Evolutionary conservation across 2,113 vertebrate species (phyloP).

Genomic region (Lonchura striata): DNA sequence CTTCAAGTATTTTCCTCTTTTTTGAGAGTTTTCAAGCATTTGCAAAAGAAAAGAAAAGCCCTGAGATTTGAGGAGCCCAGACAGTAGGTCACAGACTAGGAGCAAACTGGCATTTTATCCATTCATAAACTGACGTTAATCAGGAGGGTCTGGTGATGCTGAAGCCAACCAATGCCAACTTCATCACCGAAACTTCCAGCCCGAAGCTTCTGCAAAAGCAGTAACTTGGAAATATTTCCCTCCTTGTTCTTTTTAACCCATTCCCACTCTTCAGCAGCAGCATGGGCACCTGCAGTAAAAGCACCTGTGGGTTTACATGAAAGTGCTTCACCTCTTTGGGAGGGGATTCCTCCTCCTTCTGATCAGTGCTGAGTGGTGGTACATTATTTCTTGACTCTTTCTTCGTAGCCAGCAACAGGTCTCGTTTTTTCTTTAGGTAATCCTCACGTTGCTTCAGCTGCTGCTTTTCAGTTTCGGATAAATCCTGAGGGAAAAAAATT

Average conservation of each 20-base stretch:
- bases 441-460: slow-evolving; percentile 88
- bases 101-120: background rate
- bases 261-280: background rate
- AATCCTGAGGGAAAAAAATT: slow-evolving; percentile 63
- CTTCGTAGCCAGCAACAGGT: slow-evolving; percentile 86
- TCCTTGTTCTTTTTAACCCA: background rate
- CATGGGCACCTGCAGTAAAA: background rate
- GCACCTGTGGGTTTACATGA: rapidly evolving
- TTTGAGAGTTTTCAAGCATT: background rate
- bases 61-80: background rate
- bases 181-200: background rate
- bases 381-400: slow-evolving; percentile 78
- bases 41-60: background rate
- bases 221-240: background rate
- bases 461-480: slow-evolving; percentile 82
- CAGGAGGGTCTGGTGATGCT: background rate
- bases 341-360: slow-evolving; percentile 52
- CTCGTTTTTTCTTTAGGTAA: slow-evolving; percentile 91
- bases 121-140: background rate
- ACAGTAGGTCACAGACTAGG: too few relatives aligned
- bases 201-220: background rate
- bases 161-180: background rate
- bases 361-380: background rate
- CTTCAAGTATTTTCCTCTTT: background rate
- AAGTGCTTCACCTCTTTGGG: slow-evolving; percentile 66